Evolutionary conservation across 1,140 invertebrate species (phyloP), one percentile per base, ranked within the genome.

Genomic region (Drosophila equinoxialis): DNA sequence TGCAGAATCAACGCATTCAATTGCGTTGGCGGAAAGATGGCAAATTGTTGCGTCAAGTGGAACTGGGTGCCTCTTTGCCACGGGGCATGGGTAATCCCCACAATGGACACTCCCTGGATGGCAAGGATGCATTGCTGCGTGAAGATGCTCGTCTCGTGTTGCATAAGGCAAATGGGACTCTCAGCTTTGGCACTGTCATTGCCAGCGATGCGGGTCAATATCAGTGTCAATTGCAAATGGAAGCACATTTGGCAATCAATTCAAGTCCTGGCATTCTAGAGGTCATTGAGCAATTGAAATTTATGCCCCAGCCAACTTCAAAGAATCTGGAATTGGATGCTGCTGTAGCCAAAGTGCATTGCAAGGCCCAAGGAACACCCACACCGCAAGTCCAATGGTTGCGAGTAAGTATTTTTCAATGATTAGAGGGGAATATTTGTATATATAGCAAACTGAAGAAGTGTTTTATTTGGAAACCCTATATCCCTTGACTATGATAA

Each of bases 331-430:
- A 98, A 89, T 92, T 98, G 11, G 95, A 96, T 68, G 95, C 95
- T 8, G 61, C 61, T 0, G 93, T 95, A 1, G 94, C 95, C 2
- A 97, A 96, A 93, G 95, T 98, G 54, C 96, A 97, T 62, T 99
- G 98, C 91, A 97, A 96, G 90, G 97, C 97, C 0, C 96, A 98
- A 77, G 97, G 97, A 0, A 94, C 95, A 3, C 95, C 95, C 0
- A 93, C 95, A 4, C 97, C 97, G 0, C 93, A 93, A 17, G 95
- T 98, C 5, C 95, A 94, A 76, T 99, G 98, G 97, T 94, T 95
- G 64, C 96, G 96, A 93, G 94, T 95, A 73, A 92, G 93, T 92
- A 26, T 13, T 65, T 13, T 39, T 13, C 10, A 13, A 39, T 37
- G 10, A 39, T 5, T 13, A 13, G 37, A 39, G 1, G 0, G 8